Evolutionary conservation across 2,888 invertebrate species (phyloP), one percentile per base, ranked within the genome.

Genomic region (Calameuta pallipes): DNA sequence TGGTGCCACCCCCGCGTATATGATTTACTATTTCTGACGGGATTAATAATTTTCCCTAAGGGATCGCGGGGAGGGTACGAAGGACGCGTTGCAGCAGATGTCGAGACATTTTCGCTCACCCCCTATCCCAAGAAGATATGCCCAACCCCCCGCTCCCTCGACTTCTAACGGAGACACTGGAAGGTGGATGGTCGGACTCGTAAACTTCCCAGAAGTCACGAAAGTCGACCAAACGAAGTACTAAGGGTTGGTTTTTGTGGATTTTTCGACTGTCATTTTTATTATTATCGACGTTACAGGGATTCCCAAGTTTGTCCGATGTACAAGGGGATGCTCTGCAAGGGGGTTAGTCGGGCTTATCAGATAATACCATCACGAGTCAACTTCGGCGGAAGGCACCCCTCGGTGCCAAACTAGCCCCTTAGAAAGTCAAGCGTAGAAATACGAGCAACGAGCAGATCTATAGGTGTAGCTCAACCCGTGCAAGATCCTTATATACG

Each of bases 11-110:
- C 56, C 56, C 56, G 56, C 56, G 23, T 83, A 82, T 86, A 88
- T 89, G 89, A 90, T 90, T 90, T 90, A 90, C 83, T 88, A 89
- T 87, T 89, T 88, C 87, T 87, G 88, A 87, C 89, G 85, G 87
- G 89, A 90, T 90, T 90, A 90, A 90, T 90, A 90, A 90, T 90
- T 90, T 88, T 85, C 84, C 81, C 74, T 79, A 81, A 82, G 83
- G 82, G 82, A 75, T 75, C 76, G 73, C 78, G 76, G 75, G 82
- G 9, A 71, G 71, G 31, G 71, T 31, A 34, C 56, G 56, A 23
- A 71, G 31, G 31, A 71, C 79, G 81, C 83, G 83, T 82, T 87
- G 90, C 84, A 89, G 87, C 91, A 91, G 90, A 91, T 90, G 91
- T 90, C 87, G 87, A 83, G 86, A 90, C 88, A 88, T 89, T 89